Evolutionary conservation across 2,888 invertebrate genomes (phyloP).

Genomic region (Brachycybe producta): DNA sequence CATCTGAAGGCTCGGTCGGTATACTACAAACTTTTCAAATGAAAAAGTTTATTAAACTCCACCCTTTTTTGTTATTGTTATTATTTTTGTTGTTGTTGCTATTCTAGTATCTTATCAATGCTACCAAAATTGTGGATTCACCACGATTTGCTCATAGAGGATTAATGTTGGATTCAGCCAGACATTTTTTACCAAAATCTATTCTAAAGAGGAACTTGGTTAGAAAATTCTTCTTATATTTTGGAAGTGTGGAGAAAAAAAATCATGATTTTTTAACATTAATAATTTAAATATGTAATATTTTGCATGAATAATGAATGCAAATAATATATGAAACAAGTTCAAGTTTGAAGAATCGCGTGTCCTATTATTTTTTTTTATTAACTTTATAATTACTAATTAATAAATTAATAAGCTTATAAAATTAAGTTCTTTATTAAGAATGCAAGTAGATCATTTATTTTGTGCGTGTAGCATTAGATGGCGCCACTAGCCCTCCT

Average conservation of each 20-base stretch:
- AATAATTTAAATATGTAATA: no score
- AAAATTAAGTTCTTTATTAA: no score
- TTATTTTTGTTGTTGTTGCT: background rate
- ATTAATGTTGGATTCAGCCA: constrained; percentile 72
- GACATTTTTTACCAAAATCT: constrained; percentile 65
- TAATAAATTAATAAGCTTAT: no score
- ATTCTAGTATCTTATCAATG: constrained; percentile 51
- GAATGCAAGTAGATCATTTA: no score
- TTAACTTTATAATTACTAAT: no score
- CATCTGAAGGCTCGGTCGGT: constrained; percentile 33
- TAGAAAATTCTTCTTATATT: constrained; percentile 16
- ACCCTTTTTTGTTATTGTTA: background rate
- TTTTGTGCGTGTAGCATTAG: no score
- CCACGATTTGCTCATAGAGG: constrained; percentile 83
- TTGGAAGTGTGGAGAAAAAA: background rate
- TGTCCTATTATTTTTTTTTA: no score
- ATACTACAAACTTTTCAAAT: background rate
- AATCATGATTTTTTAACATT: background rate
- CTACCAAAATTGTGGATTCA: constrained; percentile 55
- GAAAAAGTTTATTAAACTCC: background rate
- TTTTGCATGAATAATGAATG: no score
- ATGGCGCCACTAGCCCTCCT: no score
- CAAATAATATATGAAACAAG: no score
- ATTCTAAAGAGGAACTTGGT: constrained; percentile 42
- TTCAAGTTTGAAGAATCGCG: no score